Percentiles rank a stretch among this genome's conserved stretches.
These are phyloP conservation scores for Dipodomys spectabilis DNA, from an alignment of 2,113 vertebrate species.

Conservation along the genomic window DNA sequence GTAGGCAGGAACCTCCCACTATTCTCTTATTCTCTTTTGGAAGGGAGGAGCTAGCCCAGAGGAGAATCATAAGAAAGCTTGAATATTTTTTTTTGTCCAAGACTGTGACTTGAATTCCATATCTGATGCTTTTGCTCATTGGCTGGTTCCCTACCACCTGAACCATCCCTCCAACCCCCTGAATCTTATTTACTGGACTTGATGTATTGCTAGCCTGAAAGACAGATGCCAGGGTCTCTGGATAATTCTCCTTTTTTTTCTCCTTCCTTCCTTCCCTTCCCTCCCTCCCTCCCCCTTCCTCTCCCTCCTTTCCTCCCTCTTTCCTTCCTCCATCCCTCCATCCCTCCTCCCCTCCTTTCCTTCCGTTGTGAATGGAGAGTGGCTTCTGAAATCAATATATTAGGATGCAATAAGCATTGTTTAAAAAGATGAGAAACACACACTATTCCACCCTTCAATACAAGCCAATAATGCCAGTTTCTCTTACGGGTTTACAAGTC, in stretches of 20 bases:
- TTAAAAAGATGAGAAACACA: constrained; percentile 56
- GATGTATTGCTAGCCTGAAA: constrained; percentile 25
- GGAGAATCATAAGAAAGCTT: not conserved
- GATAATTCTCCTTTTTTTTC: not conserved
- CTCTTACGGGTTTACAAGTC: constrained; percentile 57
- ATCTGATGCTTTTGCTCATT: no score
- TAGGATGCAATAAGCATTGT: constrained; percentile 23
- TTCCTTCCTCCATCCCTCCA: no score
- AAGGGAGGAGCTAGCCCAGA: not conserved
- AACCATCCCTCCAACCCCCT: not conserved
- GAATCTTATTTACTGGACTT: constrained; percentile 51
- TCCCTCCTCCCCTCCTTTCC: no score
- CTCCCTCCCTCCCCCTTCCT: no score
- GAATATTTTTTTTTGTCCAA: no score
- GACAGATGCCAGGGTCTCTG: not conserved
- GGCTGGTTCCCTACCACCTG: no score
- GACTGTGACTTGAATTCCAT: no score
- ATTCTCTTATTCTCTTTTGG: no score
- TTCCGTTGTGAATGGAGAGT: not conserved
- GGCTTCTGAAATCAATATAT: constrained; percentile 49
- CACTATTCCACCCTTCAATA: constrained; percentile 34
- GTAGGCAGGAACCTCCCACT: not conserved
- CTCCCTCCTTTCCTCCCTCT: not conserved
- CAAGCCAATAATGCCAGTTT: constrained; percentile 61
- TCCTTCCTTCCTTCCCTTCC: not conserved